A percentile compares a stretch with the other conserved stretches of the same genome.
Evolutionary conservation across 1,140 invertebrate genomes (phyloP).

Genomic region (Camponotus vicinus): DNA sequence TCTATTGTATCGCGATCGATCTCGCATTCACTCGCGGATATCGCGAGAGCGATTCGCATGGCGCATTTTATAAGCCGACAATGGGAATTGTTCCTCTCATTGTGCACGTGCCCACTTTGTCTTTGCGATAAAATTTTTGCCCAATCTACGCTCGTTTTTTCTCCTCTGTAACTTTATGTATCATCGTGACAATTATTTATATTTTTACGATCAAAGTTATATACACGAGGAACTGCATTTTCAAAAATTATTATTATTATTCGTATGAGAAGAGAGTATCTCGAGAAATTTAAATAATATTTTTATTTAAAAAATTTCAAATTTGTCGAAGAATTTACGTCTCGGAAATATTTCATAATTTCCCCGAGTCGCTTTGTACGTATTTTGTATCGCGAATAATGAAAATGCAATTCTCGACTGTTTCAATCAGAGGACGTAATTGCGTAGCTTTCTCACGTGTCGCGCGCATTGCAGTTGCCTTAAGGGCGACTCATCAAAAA

Average conservation of each 20-base stretch:
- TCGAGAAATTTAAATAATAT: too few relatives aligned
- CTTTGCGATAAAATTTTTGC: neutral
- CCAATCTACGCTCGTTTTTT: neutral
- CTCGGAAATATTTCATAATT: too few relatives aligned
- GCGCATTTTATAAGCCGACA: conserved; percentile 45
- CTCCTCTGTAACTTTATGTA: neutral
- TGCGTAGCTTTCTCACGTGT: neutral
- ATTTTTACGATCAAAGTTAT: neutral
- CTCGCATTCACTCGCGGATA: conserved; percentile 51
- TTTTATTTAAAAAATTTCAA: neutral
- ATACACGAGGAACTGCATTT: too few relatives aligned
- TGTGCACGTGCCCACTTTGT: neutral
- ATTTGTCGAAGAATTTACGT: too few relatives aligned
- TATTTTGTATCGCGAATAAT: neutral
- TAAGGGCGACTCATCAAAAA: neutral
- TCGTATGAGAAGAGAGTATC: too few relatives aligned
- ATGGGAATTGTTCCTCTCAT: conserved; percentile 37
- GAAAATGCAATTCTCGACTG: neutral
- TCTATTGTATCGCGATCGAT: conserved; percentile 54
- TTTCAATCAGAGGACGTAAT: conserved; percentile 11
- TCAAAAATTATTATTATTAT: too few relatives aligned
- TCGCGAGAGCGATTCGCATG: conserved; percentile 43
- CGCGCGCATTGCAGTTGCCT: neutral
- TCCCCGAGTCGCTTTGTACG: neutral
- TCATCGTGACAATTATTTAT: neutral